These are phyloP conservation scores for Lutjanus campechanus DNA, from an alignment of 2,797 vertebrate species.

Conservation along the genomic window DNA sequence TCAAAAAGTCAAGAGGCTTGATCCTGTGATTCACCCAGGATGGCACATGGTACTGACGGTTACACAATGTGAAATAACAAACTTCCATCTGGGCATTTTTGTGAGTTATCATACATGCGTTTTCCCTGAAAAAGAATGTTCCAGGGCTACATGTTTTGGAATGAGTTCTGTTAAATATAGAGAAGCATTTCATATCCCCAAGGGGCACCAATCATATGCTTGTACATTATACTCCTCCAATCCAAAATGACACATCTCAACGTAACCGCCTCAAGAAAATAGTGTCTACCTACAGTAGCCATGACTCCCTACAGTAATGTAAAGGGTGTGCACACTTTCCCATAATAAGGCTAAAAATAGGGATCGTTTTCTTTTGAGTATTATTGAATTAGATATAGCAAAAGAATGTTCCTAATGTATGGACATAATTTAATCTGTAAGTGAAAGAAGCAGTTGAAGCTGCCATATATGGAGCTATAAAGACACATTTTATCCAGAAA, in stretches of 20 bases:
- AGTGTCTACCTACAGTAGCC: background rate
- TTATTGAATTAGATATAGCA: background rate
- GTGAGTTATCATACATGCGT: background rate
- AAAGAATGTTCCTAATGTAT: conserved; percentile 29
- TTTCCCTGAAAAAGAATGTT: conserved; percentile 16
- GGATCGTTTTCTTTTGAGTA: background rate
- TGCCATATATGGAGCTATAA: conserved; percentile 42
- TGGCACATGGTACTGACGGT: background rate
- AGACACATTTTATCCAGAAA: conserved; percentile 4
- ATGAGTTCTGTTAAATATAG: background rate
- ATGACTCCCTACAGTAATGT: background rate
- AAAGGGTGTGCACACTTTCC: background rate
- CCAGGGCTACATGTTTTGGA: conserved; percentile 13
- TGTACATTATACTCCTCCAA: conserved; percentile 2
- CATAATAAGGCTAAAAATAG: background rate
- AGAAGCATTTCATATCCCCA: conserved; percentile 3
- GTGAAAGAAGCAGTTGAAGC: conserved; percentile 9
- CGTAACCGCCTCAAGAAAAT: background rate
- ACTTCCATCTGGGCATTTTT: conserved; percentile 3
- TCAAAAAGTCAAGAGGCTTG: conserved; percentile 40
- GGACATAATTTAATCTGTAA: background rate
- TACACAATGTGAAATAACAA: background rate
- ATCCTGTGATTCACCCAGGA: conserved; percentile 31
- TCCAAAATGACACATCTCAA: conserved; percentile 20
- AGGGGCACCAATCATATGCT: background rate